Evolutionary conservation across 2,888 invertebrate genomes (phyloP), one percentile per base, ranked within the genome.

Genomic region (Xestia xanthographa): DNA sequence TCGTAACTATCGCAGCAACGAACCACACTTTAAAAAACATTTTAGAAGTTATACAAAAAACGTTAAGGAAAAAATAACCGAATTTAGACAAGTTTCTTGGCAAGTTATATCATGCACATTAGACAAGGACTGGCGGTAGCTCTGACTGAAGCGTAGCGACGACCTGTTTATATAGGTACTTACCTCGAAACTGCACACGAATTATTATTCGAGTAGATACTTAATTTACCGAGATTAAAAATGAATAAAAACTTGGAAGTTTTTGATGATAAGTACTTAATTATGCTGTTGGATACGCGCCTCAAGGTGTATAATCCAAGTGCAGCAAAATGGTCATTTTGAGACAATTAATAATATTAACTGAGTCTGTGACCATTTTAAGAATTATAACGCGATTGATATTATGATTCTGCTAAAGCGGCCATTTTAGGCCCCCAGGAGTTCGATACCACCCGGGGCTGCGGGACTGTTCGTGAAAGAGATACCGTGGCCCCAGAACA

Each of bases 101-200:
- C 4, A 29, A 48, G 17, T 43, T 63, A 29, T 45, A 60, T 62
- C 26, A 58, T 41, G n/a, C 26, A 43, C 65, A 22, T 26, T 22
- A 1, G 66, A 79, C 62, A 43, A 66, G 41, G 38, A 62, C 48
- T n/a, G 34, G 38, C 17, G 22, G 34, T 26, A 63, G 53, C 29
- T 80, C 22, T 66, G 56, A 80, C 17, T 43, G 41, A 41, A 14
- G 11, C 48, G 17, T 12, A 53, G 48, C 74, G 34, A 43, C 53
- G 20, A 56, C 22, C 66, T 80, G 66, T 80, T 80, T 79, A 80
- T 80, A 79, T 80, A n/a, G n/a, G n/a, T n/a, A n/a, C n/a, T n/a
- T n/a, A 78, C 72, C 66, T 65, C 45, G 5, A n/a, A 34, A 17
- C 63, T 45, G 29, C 41, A 50, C 22, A 70, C 41, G 56, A 29